Evolutionary conservation across 2,888 invertebrate species (phyloP), one percentile per base, ranked within the genome.

Genomic region (Orthosia cruda): DNA sequence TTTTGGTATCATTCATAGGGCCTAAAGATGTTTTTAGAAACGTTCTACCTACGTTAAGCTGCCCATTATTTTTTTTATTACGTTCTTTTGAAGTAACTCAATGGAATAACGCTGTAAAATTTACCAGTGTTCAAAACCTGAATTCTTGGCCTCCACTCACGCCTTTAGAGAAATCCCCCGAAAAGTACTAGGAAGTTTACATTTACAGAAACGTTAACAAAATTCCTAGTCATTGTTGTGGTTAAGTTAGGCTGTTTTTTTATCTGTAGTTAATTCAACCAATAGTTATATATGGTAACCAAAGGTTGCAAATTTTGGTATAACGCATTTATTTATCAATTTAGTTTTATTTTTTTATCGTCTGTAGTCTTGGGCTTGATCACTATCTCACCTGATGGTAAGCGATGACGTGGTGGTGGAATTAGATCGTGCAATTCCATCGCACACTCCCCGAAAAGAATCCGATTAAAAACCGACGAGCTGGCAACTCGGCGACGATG

Each of bases 1-100:
- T 77, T 71, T 50, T 54, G 40, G 55, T 69, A 59, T 18, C 9
- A 63, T 67, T 59, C 16, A 23, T 18, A 45, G 11, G 7, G 18
- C 26, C 40, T 70, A 18, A 67, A 67, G 23, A 69, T 55, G 26
- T 58, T 70, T 45, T 64, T 49, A 61, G 57, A 49, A 70, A 57
- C 20, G 32, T 26, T 49, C 18, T 12, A 3, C 66, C 57, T 26
- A 69, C 58, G 15, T 59, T 59, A 77, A 70, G 66, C 1, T 50
- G 50, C 23, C 13, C 45, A 69, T 58, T 63, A 67, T 13, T 67
- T 63, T n/a, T 26, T 23, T 74, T 64, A 40, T 57, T 61, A 62
- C 47, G 13, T 7, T 62, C 23, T 32, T 59, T 61, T 26, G 15
- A 50, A 9, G 49, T 20, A 15, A 58, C 9, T 54, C 13, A 69